Percentiles rank a stretch among this genome's conserved stretches.
These are phyloP conservation scores for Stegodyphus dumicola DNA, from an alignment of 1,140 invertebrate species.

Conservation along the genomic window DNA sequence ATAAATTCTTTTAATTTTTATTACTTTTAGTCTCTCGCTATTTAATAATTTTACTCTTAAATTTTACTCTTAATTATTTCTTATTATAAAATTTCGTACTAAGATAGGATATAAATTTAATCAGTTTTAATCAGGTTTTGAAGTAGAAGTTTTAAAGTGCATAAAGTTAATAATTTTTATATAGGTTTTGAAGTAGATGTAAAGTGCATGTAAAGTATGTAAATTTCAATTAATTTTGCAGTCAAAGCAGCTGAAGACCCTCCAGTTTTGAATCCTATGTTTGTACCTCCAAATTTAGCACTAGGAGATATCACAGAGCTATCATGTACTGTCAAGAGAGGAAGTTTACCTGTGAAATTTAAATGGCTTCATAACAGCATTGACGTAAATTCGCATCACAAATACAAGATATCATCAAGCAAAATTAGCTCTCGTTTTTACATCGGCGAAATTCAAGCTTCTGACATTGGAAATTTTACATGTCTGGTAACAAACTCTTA, in stretches of 20 bases:
- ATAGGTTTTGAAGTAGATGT: no score
- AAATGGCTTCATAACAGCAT: constrained; percentile 19
- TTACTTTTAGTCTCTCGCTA: no score
- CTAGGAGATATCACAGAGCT: constrained; percentile 27
- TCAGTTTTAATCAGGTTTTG: no score
- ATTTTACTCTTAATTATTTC: no score
- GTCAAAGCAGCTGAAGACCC: background rate
- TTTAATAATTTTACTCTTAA: no score
- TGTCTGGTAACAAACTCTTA: constrained; percentile 64
- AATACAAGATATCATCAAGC: background rate
- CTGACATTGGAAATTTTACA: constrained; percentile 64
- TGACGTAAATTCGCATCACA: background rate
- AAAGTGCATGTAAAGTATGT: no score
- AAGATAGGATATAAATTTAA: no score
- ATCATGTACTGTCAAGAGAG: constrained; percentile 42
- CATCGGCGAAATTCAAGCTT: constrained; percentile 19
- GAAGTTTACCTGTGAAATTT: constrained; percentile 24
- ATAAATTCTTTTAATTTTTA: no score
- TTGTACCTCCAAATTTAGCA: constrained; percentile 23
- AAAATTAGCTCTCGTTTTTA: constrained; percentile 10
- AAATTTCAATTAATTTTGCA: no score
- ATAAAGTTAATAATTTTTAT: no score
- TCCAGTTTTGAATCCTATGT: constrained; percentile 33
- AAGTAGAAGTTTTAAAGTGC: no score
- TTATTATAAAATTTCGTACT: no score